Percentiles rank a stretch among this genome's conserved stretches.
Evolutionary conservation across 2,888 invertebrate species (phyloP).

Genomic region (Resseliella maxima): DNA sequence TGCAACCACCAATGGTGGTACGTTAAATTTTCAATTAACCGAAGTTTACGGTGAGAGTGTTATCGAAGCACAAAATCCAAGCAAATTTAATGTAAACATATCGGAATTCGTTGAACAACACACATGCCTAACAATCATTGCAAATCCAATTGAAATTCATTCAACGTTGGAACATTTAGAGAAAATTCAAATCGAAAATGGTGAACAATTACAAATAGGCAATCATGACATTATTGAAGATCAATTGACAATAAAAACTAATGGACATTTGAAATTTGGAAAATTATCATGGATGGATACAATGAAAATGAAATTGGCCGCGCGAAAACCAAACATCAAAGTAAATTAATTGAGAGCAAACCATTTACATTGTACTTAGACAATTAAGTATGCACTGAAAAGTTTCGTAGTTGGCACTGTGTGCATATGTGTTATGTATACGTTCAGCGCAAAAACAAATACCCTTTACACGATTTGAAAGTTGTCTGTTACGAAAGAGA

Average conservation of each 20-base stretch:
- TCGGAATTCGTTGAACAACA: constrained; percentile 65
- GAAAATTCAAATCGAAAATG: constrained; percentile 61
- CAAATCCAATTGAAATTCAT: constrained; percentile 62
- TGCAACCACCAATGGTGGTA: constrained; percentile 63
- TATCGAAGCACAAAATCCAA: constrained; percentile 62
- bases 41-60: constrained; percentile 64
- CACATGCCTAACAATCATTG: constrained; percentile 62
- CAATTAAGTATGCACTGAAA: too few species aligned
- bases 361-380: too few species aligned
- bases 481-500: too few species aligned
- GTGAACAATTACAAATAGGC: constrained; percentile 62
- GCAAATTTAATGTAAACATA: constrained; percentile 64
- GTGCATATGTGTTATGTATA: too few species aligned
- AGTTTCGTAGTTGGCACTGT: not conserved
- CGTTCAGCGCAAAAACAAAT: too few species aligned
- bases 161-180: constrained; percentile 62
- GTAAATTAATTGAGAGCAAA: not conserved
- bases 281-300: constrained; percentile 66
- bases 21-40: constrained; percentile 65
- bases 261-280: constrained; percentile 63
- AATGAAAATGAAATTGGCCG: constrained; percentile 60
- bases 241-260: constrained; percentile 62
- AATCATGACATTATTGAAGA: constrained; percentile 61
- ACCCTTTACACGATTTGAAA: too few species aligned
- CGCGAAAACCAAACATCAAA: not conserved